Evolutionary conservation across 1,140 invertebrate genomes (phyloP).

Genomic region (Rhagoletis pomonella): DNA sequence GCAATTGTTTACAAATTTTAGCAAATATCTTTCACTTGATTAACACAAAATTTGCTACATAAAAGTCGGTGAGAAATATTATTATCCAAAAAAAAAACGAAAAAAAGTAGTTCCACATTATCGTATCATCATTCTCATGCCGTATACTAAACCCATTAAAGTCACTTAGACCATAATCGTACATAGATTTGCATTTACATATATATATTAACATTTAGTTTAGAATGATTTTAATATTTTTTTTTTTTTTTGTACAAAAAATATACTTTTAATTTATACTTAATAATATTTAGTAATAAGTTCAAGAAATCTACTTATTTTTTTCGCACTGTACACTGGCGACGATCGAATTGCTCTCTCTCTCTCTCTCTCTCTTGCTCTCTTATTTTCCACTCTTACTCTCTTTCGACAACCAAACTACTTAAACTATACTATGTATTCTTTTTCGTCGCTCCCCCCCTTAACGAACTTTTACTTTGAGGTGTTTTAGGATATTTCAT

Average conservation of each 20-base stretch:
- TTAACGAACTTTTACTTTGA: background rate
- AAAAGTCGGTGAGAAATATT: background rate
- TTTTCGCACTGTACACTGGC: conserved; percentile 58
- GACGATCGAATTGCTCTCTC: background rate
- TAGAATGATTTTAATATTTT: background rate
- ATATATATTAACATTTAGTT: background rate
- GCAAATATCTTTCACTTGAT: background rate
- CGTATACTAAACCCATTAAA: conserved; percentile 33
- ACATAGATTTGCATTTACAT: background rate
- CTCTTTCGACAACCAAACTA: background rate
- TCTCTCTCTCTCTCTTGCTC: background rate
- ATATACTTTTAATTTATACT: background rate
- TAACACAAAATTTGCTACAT: conserved; percentile 24
- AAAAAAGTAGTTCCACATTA: background rate
- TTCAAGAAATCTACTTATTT: conserved; percentile 54
- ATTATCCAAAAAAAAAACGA: background rate
- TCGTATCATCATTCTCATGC: background rate
- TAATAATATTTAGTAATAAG: background rate
- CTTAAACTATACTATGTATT: background rate
- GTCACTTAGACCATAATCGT: background rate
- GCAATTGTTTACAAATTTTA: conserved; percentile 53
- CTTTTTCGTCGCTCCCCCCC: background rate
- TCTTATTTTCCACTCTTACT: background rate
- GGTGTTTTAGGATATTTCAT: conserved; percentile 67
- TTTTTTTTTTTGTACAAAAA: background rate